phyloP scores from a whole-genome alignment of 2,797 vertebrate species.

The Periophthalmus magnuspinnatus region DNA sequence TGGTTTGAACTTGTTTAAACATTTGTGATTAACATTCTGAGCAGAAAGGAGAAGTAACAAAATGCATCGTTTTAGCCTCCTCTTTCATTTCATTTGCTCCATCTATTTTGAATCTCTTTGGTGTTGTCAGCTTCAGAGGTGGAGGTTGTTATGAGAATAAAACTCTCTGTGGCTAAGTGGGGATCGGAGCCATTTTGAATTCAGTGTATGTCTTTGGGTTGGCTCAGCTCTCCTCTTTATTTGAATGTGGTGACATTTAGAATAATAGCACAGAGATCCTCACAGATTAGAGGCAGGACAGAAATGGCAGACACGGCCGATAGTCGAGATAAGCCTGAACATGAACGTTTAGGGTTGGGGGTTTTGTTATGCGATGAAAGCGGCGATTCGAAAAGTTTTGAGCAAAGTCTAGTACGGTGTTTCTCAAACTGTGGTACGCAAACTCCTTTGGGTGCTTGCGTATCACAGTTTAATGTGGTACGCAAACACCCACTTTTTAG shows the following conservation, averaged over 20 bases:
- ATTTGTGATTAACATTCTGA: not conserved
- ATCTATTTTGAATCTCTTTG: not conserved
- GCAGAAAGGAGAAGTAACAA: not conserved
- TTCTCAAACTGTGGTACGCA: too few relatives aligned
- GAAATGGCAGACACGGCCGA: not conserved
- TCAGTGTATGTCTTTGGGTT: not conserved
- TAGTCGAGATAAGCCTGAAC: not conserved
- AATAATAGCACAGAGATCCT: constrained; percentile 3
- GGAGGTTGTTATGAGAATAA: not conserved
- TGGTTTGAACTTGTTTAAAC: not conserved
- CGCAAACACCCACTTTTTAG: too few relatives aligned
- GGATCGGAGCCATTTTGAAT: not conserved
- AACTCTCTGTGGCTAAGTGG: not conserved
- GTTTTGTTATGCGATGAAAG: not conserved
- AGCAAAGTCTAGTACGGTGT: not conserved
- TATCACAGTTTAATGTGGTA: too few relatives aligned
- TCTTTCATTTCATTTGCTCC: not conserved
- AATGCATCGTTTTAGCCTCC: too few relatives aligned
- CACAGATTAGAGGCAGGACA: not conserved
- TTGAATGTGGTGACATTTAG: constrained; percentile 7
- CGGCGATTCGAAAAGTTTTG: not conserved
- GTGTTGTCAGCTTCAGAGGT: not conserved
- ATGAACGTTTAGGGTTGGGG: not conserved
- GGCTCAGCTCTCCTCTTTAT: not conserved
- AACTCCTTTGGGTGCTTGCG: too few relatives aligned